Base-by-base conservation (phyloP, 2,113 vertebrate genomes). In the Zapus hudsonius region DNA sequence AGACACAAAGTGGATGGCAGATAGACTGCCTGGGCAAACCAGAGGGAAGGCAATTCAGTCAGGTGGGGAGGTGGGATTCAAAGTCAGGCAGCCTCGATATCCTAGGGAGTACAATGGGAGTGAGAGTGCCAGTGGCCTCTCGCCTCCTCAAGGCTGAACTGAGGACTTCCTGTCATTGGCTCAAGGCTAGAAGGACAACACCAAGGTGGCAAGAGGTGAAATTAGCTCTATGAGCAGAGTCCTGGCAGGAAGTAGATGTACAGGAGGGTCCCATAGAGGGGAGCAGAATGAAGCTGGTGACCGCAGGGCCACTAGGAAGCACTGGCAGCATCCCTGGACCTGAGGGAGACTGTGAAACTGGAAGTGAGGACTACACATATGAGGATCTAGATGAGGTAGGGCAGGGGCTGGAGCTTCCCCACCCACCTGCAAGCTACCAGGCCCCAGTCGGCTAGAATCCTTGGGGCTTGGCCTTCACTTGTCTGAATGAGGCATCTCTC, bases 261-360 rank as follows among this genome's bases (percentile, higher is more conserved):
- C 1, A 17, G 16, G 66, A 61, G 1, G 1, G 27, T 17, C 29
- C 3, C 29, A 66, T 12, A 66, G 20, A 40, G 7, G 25, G n/a
- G 36, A 6, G 42, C 7, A 13, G 87, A 12, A 44, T 0, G 8
- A 3, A 75, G 19, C 0, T 0, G 20, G 59, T 0, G 0, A 4
- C 0, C 11, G 76, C 47, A 20, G 11, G 17, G 27, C 22, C 31
- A 16, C 25, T 0, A 8, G 64, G 33, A 61, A 12, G 31, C 7
- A 40, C 33, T 3, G 8, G 15, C 1, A 25, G 23, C 25, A 63
- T 1, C 15, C 38, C 52, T 8, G 31, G 42, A 31, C 29, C 10
- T 0, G 4, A 38, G 27, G 61, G 17, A 66, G 22, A 31, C 17
- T 3, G 7, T 20, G 40, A 64, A 20, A n/a, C 72, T 44, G 5